phyloP scores from a whole-genome alignment of 2,888 invertebrate genomes.

The Diaperis boleti region DNA sequence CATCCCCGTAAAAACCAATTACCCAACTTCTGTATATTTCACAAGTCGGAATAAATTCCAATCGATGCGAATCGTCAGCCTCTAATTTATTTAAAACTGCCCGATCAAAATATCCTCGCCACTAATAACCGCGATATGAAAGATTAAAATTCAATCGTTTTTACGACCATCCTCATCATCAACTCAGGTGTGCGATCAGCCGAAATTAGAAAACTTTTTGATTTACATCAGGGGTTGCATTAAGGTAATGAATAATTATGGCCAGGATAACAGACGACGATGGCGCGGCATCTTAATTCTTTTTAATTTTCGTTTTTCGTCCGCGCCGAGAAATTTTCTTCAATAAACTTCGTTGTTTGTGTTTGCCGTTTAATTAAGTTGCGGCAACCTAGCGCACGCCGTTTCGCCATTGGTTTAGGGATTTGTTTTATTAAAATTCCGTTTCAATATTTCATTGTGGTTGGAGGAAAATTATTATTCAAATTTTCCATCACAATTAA shows the following conservation, averaged over 20 bases:
- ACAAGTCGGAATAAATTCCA: conserved; percentile 14
- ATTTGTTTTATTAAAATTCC: conserved; percentile 30
- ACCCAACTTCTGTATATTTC: neutral
- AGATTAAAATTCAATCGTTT: conserved; percentile 33
- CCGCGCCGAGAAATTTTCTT: conserved; percentile 8
- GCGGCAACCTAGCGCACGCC: conserved; percentile 4
- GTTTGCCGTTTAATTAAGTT: conserved; percentile 30
- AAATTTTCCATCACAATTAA: conserved; percentile 13
- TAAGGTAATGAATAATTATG: conserved; percentile 30
- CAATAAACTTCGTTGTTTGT: conserved; percentile 20
- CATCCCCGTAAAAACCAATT: conserved; percentile 5
- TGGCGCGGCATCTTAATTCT: conserved; percentile 6
- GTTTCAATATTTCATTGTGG: conserved; percentile 24
- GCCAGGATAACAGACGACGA: conserved; percentile 10
- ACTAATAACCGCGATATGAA: conserved; percentile 28
- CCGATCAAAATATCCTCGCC: conserved; percentile 4
- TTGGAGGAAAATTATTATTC: conserved; percentile 11
- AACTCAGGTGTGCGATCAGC: conserved; percentile 17
- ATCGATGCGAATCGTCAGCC: conserved; percentile 12
- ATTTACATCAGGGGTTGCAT: conserved; percentile 17
- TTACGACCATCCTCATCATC: conserved; percentile 17
- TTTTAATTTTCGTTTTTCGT: conserved; percentile 23
- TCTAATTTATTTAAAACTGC: conserved; percentile 21
- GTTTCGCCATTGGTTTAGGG: conserved; percentile 16
- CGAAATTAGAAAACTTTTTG: conserved; percentile 38